These are phyloP conservation scores for Typhlichthys subterraneus DNA, from an alignment of 2,797 vertebrate genomes.

Conservation along the genomic window DNA sequence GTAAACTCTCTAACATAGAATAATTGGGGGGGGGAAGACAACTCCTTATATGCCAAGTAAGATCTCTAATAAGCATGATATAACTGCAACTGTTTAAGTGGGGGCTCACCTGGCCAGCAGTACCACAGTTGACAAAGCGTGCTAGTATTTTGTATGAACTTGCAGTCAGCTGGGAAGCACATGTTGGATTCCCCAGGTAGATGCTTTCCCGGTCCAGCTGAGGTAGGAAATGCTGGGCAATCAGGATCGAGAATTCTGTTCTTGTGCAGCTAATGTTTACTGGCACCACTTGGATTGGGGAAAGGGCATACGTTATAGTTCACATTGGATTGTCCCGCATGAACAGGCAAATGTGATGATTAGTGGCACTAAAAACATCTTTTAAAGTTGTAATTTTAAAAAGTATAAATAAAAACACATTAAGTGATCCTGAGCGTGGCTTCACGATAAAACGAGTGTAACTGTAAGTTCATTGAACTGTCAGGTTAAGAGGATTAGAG, in stretches of 20 bases:
- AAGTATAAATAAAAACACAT: no score
- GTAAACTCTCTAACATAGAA: background rate
- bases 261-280: constrained; percentile 94
- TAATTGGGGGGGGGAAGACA: background rate
- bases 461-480: no score
- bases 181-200: constrained; percentile 90
- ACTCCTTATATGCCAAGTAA: no score
- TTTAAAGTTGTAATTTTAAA: no score
- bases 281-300: constrained; percentile 84
- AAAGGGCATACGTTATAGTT: constrained; percentile 13
- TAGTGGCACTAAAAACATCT: background rate
- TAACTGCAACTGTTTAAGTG: background rate
- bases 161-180: constrained; percentile 83
- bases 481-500: no score
- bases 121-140: constrained; percentile 92
- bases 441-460: no score
- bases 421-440: no score
- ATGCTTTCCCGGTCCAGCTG: constrained; percentile 87
- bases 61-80: background rate
- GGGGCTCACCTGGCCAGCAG: constrained; percentile 82
- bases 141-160: constrained; percentile 89
- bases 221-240: constrained; percentile 83
- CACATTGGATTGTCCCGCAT: background rate
- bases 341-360: background rate
- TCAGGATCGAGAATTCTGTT: constrained; percentile 94